Percentiles rank a stretch among this genome's conserved stretches.
Evolutionary conservation across 2,888 invertebrate genomes (phyloP).

Genomic region (Drosophila tripunctata): DNA sequence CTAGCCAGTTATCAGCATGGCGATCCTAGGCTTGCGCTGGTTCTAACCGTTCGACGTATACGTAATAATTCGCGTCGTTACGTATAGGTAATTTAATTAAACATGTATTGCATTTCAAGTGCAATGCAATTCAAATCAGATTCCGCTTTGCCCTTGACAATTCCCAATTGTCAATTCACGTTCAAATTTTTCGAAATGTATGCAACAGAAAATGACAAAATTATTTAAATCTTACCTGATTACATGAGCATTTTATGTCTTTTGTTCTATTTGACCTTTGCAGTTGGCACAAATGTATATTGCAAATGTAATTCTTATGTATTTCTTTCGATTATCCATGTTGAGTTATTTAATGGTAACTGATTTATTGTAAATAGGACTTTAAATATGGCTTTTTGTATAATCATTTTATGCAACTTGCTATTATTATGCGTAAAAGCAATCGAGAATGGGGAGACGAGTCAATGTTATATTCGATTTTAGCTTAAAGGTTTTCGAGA

Average conservation of each 20-base stretch:
- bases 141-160: slow-evolving; percentile 56
- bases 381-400: slow-evolving; percentile 1
- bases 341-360: slow-evolving; percentile 42
- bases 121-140: slow-evolving; percentile 60
- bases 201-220: slow-evolving; percentile 56
- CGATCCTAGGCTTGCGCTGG: slow-evolving; percentile 15
- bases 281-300: slow-evolving; percentile 17
- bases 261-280: slow-evolving; percentile 50
- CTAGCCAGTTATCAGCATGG: slow-evolving; percentile 52
- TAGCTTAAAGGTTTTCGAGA: no score
- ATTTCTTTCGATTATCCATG: slow-evolving; percentile 32
- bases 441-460: no score
- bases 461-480: no score
- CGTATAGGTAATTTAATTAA: slow-evolving; percentile 65
- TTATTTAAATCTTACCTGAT: slow-evolving; percentile 69
- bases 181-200: slow-evolving; percentile 37
- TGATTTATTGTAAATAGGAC: slow-evolving; percentile 34
- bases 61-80: slow-evolving; percentile 57
- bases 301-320: slow-evolving; percentile 30
- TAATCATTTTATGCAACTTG: slow-evolving; percentile 15
- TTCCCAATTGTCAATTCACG: slow-evolving; percentile 30
- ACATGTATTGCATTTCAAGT: slow-evolving; percentile 69
- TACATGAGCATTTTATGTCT: slow-evolving; percentile 49
- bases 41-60: slow-evolving; percentile 48
- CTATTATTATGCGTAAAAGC: slow-evolving; percentile 1